Base-by-base conservation (phyloP, 1,140 invertebrate genomes). In the Psilanteris sp. region DNA sequence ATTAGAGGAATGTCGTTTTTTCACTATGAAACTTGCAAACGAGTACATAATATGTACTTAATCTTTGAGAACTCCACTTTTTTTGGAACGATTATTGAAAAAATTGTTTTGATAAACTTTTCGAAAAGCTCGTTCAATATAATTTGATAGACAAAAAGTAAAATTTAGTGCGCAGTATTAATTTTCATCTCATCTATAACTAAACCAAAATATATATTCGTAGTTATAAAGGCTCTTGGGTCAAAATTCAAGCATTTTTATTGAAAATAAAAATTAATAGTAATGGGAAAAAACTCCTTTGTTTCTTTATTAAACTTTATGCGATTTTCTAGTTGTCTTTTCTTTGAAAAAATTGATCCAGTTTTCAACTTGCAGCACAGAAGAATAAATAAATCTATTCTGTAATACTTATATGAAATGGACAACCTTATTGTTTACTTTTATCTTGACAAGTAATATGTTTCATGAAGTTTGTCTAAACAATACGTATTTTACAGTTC, bases 91-190 rank as follows among this genome's bases (percentile, higher is more conserved):
- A 39, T 41, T 29, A 15, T 31, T 26, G 11, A 34, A 22, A 39
- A 15, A 4, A 34, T 5, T n/a, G 26, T 55, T 41, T 55, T 36
- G 7, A 24, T 29, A 8, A 43, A 57, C 16, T 43, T 62, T 62
- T 62, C 57, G 57, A 62, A 62, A 62, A 62, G 57, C 57, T 48
- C 57, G 57, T 62, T 62, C 14, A n/a, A 15, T 46, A 11, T 36
- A 26, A 36, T 29, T 46, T 27, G 22, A 4, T 3, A 2, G 27
- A 46, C 26, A 26, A 27, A 18, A 34, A 46, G 18, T 13, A 7
- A 59, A n/a, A 39, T 4, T 55, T 55, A 48, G 27, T 41, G 10
- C 8, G 6, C 37, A 13, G 4, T 27, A 15, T 4, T 16, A n/a
- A n/a, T n/a, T n/a, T n/a, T n/a, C n/a, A n/a, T n/a, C n/a, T n/a